Evolutionary conservation across 2,797 vertebrate species (phyloP).

Genomic region (Lepus townsendii): DNA sequence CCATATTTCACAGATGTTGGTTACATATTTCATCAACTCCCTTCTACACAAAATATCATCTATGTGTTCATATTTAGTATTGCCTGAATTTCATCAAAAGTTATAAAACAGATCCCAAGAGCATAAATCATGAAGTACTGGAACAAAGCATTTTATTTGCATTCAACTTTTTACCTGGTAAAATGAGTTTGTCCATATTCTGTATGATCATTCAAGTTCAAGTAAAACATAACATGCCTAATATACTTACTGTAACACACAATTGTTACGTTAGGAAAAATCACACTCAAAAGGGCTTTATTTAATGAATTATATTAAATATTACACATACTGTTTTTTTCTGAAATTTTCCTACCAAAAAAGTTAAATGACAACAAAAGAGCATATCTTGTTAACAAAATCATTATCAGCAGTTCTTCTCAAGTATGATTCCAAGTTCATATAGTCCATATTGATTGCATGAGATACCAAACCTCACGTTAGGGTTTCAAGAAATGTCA

Average conservation of each 20-base stretch:
- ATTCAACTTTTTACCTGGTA: not conserved
- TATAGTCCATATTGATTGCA: not conserved
- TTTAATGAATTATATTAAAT: not conserved
- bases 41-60: constrained; percentile 51
- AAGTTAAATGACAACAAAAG: not conserved
- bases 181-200: not conserved
- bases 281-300: constrained; percentile 9
- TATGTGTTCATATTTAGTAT: constrained; percentile 43
- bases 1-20: constrained; percentile 32
- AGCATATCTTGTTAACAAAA: not conserved
- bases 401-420: not conserved
- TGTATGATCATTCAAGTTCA: not conserved
- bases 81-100: constrained; percentile 29
- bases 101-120: not conserved
- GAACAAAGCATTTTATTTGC: not conserved
- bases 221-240: constrained; percentile 33
- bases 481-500: not conserved
- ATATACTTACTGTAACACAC: not conserved
- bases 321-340: not conserved
- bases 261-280: not conserved
- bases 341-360: not conserved
- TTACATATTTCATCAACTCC: constrained; percentile 62
- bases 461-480: not conserved
- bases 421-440: not conserved
- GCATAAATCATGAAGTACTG: not conserved